phyloP scores from a whole-genome alignment of 1,140 invertebrate genomes.

The Trichomalopsis sarcophagae region DNA sequence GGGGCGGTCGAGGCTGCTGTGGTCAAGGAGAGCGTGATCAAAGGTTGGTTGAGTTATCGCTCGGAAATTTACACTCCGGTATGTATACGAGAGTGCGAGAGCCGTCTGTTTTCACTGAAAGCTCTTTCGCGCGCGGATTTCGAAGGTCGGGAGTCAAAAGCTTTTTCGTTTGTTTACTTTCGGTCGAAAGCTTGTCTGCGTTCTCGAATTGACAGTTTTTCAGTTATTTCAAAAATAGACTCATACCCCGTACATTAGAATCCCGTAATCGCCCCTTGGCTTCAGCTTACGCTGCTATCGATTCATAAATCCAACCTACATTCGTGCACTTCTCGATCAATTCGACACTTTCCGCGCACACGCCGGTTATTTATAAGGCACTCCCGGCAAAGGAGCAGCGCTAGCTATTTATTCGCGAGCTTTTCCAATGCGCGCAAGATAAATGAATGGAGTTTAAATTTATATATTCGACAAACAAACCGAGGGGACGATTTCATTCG shows the following conservation, averaged over 20 bases:
- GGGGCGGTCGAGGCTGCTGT: neutral
- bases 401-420: conserved; percentile 30
- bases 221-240: neutral
- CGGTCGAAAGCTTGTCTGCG: neutral
- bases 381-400: neutral
- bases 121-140: neutral
- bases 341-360: neutral
- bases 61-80: neutral
- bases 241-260: no score
- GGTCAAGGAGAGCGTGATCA: conserved; percentile 51
- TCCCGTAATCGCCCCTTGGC: no score
- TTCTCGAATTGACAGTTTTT: neutral
- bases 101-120: conserved; percentile 18
- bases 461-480: conserved; percentile 29
- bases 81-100: no score
- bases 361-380: conserved; percentile 27
- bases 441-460: conserved; percentile 32
- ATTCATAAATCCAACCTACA: neutral
- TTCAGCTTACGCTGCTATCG: no score
- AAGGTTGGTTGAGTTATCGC: conserved; percentile 54
- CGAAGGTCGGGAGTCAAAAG: neutral
- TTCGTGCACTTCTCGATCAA: conserved; percentile 4
- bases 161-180: conserved; percentile 6
- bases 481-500: neutral
- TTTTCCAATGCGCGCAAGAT: conserved; percentile 21